Evolutionary conservation across 2,797 vertebrate species (phyloP), one percentile per base, ranked within the genome.

Genomic region (Bovichtus variegatus): DNA sequence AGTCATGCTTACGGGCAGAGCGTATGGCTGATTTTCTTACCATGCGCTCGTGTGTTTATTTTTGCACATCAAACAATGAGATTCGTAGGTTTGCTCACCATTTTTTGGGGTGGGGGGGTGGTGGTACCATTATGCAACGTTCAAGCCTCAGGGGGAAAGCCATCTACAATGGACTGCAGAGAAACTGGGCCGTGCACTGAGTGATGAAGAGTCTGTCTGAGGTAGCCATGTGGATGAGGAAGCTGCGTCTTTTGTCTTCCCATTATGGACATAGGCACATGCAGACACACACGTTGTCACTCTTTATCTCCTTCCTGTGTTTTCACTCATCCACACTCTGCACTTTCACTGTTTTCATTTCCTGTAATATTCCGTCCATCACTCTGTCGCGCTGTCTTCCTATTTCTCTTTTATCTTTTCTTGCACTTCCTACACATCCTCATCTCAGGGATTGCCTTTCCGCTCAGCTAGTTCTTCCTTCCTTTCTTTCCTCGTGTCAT

Each of bases 381-480:
- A 80, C 60, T 40, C 66, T 77, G 66, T 78, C 78, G 62, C 47
- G 38, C 55, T 54, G 53, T 70, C 63, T 65, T 68, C 74, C 60
- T 60, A n/a, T 76, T 27, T 60, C 47, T 18, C 27, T 59, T 67
- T 68, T 47, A 23, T 59, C 18, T 54, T 18, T 15, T 57, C 43
- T 21, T 5, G 46, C 5, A 1, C 49, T 31, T 7, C 38, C 19
- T 65, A 49, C 38, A n/a, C 34, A 38, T 64, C 53, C 62, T 65
- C 54, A 66, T 75, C 67, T 71, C 41, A 7, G 23, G 72, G 55
- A 79, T 62, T 61, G 59, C 29, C 75, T 85, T 85, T 80, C 66
- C 38, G 2, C 86, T 80, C 81, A 50, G 71, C 74, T 60, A 47
- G 59, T 71, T 82, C 83, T 78, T 84, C 80, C 76, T 78, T 79